These are phyloP conservation scores for Noctilio leporinus DNA, from an alignment of 2,113 vertebrate species.

Conservation along the genomic window DNA sequence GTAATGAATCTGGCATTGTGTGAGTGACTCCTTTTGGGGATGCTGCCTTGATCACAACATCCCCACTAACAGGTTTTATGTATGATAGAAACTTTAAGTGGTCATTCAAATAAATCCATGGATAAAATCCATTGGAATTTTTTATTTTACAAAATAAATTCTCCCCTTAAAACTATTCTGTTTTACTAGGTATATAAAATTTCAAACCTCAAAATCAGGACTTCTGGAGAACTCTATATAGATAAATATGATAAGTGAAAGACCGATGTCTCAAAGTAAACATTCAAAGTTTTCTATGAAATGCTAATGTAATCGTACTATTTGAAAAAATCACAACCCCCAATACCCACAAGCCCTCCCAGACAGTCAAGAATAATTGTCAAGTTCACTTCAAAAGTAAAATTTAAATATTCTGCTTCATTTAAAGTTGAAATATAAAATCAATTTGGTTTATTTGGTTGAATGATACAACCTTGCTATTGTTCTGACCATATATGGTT, in stretches of 20 bases:
- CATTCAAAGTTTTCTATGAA: background rate
- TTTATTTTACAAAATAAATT: background rate
- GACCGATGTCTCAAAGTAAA: background rate
- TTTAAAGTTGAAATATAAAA: background rate
- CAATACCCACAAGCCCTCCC: background rate
- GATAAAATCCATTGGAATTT: background rate
- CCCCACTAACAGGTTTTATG: background rate
- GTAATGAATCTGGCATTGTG: background rate
- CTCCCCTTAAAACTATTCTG: background rate
- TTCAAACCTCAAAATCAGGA: background rate
- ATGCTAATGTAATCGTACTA: background rate
- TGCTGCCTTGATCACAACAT: background rate
- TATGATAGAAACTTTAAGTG: background rate
- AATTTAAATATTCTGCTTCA: background rate
- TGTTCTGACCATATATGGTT: background rate
- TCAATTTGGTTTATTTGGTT: background rate
- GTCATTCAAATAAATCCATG: slow-evolving; percentile 1
- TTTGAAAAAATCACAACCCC: background rate
- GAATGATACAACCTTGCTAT: background rate
- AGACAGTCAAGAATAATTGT: background rate
- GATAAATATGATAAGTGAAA: background rate
- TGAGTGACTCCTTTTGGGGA: background rate
- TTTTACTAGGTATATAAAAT: slow-evolving; percentile 4
- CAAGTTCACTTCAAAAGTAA: background rate
- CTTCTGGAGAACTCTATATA: background rate